Conservation (phyloP, 64 coral and sea anemone species). For the Acropora yongei region DNA sequence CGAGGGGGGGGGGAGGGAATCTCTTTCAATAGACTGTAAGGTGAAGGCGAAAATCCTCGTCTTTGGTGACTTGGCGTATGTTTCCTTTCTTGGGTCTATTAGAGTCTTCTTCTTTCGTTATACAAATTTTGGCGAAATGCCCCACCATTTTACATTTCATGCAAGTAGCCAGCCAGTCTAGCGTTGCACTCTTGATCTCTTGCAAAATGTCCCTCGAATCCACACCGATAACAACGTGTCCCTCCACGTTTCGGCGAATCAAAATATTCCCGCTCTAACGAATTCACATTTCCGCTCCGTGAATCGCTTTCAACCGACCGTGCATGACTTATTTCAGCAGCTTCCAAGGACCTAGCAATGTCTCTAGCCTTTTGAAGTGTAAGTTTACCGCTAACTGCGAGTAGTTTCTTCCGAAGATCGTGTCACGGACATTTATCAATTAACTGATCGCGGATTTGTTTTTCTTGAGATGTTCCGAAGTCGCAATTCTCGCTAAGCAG, state of each 20-base stretch:
- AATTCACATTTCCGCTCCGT: conserved; percentile 39
- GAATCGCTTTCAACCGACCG: conserved; percentile 23
- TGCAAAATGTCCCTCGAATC: conserved; percentile 44
- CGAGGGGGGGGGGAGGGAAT: too few species aligned
- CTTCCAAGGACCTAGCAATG: conserved; percentile 30
- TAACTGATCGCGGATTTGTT: conserved; percentile 56
- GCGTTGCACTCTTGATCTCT: conserved; percentile 44
- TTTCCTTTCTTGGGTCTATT: conserved; percentile 3
- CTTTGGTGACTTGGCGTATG: neutral
- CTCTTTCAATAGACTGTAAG: neutral
- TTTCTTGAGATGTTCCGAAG: neutral
- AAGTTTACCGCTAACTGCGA: conserved; percentile 43
- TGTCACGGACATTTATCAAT: conserved; percentile 43
- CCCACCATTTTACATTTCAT: conserved; percentile 54
- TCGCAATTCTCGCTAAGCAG: conserved; percentile 21
- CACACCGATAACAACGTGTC: conserved; percentile 23
- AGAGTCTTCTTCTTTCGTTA: conserved; percentile 28
- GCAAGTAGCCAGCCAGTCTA: too few species aligned
- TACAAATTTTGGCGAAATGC: conserved; percentile 36
- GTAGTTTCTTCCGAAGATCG: conserved; percentile 15
- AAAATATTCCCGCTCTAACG: neutral
- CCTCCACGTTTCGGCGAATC: neutral
- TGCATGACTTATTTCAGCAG: conserved; percentile 33
- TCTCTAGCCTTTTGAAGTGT: conserved; percentile 37
- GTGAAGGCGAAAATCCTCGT: too few species aligned